phyloP scores from a whole-genome alignment of 2,113 vertebrate species.

The Tamias sibiricus region DNA sequence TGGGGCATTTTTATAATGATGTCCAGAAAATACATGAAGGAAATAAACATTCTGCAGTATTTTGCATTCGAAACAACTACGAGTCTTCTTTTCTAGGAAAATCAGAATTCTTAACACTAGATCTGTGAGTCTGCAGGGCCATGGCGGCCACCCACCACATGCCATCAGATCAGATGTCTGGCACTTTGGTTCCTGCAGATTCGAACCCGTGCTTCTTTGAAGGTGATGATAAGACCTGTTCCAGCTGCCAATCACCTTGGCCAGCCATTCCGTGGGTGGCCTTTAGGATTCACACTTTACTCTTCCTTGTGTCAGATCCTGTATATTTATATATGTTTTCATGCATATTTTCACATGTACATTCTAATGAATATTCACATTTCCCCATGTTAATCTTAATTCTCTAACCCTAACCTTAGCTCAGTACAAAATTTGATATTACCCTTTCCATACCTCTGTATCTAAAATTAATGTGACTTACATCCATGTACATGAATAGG shows the following conservation, averaged over 20 bases:
- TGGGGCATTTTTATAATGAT: not conserved
- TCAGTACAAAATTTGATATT: too few species aligned
- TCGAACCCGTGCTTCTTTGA: not conserved
- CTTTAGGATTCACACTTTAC: too few species aligned
- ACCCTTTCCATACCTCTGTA: too few species aligned
- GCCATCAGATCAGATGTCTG: not conserved
- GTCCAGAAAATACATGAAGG: not conserved
- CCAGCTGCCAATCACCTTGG: not conserved
- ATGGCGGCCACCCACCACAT: too few species aligned
- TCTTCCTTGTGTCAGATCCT: too few species aligned
- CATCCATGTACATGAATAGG: too few species aligned
- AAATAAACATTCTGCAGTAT: not conserved
- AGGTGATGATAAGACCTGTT: rapidly evolving
- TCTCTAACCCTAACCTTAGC: too few species aligned
- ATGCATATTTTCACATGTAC: too few species aligned
- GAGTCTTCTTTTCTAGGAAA: not conserved
- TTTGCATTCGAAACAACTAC: not conserved
- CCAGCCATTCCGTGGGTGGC: not conserved
- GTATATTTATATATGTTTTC: too few species aligned
- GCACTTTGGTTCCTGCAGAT: rapidly evolving
- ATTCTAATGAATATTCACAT: too few species aligned
- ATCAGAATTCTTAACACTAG: not conserved
- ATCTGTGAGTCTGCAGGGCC: not conserved
- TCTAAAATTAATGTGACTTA: too few species aligned
- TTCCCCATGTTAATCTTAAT: too few species aligned